Base-by-base conservation (phyloP, 2,113 vertebrate genomes). In the Phaethornis superciliosus region DNA sequence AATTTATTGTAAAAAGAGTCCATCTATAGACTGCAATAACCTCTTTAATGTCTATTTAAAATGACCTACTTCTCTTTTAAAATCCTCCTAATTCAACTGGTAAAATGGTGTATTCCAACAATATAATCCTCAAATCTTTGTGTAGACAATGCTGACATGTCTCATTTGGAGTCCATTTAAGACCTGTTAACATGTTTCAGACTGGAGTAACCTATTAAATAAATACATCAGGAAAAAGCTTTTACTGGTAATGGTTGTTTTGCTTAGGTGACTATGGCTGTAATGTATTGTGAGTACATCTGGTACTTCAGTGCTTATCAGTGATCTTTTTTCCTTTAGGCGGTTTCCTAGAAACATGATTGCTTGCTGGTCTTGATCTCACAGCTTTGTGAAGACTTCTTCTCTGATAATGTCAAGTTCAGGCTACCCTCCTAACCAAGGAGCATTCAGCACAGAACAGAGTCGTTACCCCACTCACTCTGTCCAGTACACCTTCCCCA, bases 371-470 rank as follows among this genome's bases (percentile, higher is more conserved):
- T 96, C 97, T 92, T 98, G 97, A 98, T 98, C 97, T 96, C 97
- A 96, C 97, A 97, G 96, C 95, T 96, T 96, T 95, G 98, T 97
- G 97, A 98, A 97, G 98, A 98, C 97, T 94, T 94, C 97, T 97
- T 95, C 96, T 92, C 96, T 97, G 96, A 98, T 97, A 98, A 99
- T 99, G 99, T 99, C 99, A 97, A 99, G 98, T 98, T 99, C 99
- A 81, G 99, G 99, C 97, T 99, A 99, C 97, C 98, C 99, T 98
- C 98, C 98, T 91, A 98, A 98, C 97, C 99, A 99, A 98, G 99
- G 99, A 98, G 98, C 98, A 92, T 99, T 99, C 98, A 99, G 99
- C 98, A 98, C 98, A 76, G 99, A 99, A 93, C 99, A 99, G 98
- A 98, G 98, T 96, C 99, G 99, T 27, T 99, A 99, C 69, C 98